phyloP scores from a whole-genome alignment of 30 jellyfish, hydroid and myxozoan genomes.

The Hydractinia echinata region DNA sequence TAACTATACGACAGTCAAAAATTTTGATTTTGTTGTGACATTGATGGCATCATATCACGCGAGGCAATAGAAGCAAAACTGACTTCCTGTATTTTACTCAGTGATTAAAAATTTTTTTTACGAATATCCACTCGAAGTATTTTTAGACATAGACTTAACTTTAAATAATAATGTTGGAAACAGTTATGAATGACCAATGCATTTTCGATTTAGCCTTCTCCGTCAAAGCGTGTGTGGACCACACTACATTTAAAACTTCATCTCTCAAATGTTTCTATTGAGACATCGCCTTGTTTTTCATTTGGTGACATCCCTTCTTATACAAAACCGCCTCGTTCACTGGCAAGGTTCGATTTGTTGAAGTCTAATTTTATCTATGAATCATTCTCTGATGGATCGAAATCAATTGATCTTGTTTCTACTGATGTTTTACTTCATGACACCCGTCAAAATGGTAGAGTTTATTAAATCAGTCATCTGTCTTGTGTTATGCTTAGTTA shows the following conservation, averaged over 20 bases:
- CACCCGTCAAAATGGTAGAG: conserved; percentile 47
- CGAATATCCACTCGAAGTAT: too few relatives aligned
- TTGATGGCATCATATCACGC: neutral
- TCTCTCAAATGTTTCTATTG: conserved; percentile 86
- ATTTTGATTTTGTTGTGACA: neutral
- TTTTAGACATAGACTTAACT: too few relatives aligned
- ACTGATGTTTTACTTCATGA: conserved; percentile 92
- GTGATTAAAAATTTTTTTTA: too few relatives aligned
- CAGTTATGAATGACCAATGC: too few relatives aligned
- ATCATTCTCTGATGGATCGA: conserved; percentile 95
- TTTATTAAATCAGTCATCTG: too few relatives aligned
- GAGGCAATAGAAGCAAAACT: too few relatives aligned
- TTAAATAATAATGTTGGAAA: too few relatives aligned
- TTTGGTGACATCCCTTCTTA: conserved; percentile 58
- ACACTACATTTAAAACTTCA: conserved; percentile 70
- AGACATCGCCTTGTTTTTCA: conserved; percentile 75
- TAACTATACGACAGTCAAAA: neutral
- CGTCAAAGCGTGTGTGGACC: conserved; percentile 90
- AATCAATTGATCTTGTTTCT: conserved; percentile 88
- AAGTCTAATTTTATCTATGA: conserved; percentile 79
- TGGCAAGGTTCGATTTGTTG: conserved; percentile 78
- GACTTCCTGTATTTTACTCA: too few relatives aligned
- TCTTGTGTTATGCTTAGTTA: too few relatives aligned
- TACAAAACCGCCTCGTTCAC: conserved; percentile 44
- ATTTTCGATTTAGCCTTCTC: conserved; percentile 36